phyloP scores from a whole-genome alignment of 2,113 vertebrate genomes.

The Clarias magur region DNA sequence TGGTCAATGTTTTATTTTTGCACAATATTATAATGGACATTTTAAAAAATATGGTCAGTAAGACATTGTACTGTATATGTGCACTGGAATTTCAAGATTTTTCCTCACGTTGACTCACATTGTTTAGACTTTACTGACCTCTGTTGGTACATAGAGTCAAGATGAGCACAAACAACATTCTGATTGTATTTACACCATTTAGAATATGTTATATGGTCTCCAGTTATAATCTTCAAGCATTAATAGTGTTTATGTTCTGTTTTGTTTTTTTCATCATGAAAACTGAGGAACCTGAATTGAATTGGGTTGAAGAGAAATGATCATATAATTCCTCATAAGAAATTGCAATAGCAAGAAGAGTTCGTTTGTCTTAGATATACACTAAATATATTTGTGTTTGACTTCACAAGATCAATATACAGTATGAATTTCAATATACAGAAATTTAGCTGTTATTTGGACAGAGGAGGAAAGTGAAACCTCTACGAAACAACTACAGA shows the following conservation, averaged over 20 bases:
- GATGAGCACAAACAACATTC: background rate
- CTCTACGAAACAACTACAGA: background rate
- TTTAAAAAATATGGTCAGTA: background rate
- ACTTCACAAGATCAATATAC: background rate
- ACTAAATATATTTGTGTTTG: background rate
- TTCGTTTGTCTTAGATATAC: background rate
- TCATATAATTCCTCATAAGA: background rate
- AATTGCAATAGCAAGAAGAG: background rate
- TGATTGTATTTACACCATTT: background rate
- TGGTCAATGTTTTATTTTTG: background rate
- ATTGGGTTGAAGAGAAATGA: background rate
- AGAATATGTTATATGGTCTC: background rate
- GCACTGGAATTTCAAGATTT: background rate
- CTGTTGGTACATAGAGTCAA: constrained; percentile 3
- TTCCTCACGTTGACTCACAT: background rate
- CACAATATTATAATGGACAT: background rate
- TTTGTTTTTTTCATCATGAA: background rate
- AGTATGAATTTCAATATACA: background rate
- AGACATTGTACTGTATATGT: background rate
- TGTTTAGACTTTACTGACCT: constrained; percentile 23
- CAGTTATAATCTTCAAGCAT: background rate
- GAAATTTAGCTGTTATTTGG: background rate
- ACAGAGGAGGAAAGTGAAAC: background rate
- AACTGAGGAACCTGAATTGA: background rate
- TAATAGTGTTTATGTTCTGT: background rate